Base-by-base conservation (phyloP, 2,888 invertebrate species). In the Caenorhabditis uteleia region DNA sequence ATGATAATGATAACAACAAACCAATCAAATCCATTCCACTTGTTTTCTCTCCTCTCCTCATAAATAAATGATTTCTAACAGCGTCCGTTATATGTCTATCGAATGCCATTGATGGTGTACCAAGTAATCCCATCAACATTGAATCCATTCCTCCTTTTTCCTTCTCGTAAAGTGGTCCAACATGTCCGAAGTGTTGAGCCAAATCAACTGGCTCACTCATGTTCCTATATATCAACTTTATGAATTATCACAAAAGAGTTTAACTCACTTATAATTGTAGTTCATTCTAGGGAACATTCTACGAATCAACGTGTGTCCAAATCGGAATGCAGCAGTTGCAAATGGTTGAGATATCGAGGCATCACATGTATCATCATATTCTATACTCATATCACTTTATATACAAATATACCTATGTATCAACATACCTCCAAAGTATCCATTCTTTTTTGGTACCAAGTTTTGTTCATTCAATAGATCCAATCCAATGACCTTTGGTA, bases 21-120 rank as follows among this genome's bases (percentile, higher is more conserved):
- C 94, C 90, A 25, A 93, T 89, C 50, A 95, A 86, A 85, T 95
- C 95, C 70, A 95, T 87, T 8, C 95, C 95, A 0, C 93, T 93
- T 85, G 93, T 93, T 0, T 93, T 92, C 69, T 91, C 90, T 68
- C 89, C 89, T 16, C 79, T 65, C 88, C 93, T 91, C 84, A 94
- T 94, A 83, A 95, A 95, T 50, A 95, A 86, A 85, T 94, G 95
- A 85, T 95, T 79, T 36, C 82, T 48, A 23, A 82, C 75, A 8
- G 81, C 82, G 26, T 68, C 71, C 2, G 79, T 80, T 43, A 82
- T 82, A 55, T 81, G 79, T 40, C 82, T 57, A 50, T 82, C 82
- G 53, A 82, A 82, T 10, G 82, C 82, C 82, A 82, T 82, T 7
- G 78, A 78, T n/a, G 79, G 80, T 18, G 80, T 82, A 38, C 82